A percentile compares a stretch with the other conserved stretches of the same genome.
Conservation (phyloP, 2,113 vertebrate species). For the Octodon degus region DNA sequence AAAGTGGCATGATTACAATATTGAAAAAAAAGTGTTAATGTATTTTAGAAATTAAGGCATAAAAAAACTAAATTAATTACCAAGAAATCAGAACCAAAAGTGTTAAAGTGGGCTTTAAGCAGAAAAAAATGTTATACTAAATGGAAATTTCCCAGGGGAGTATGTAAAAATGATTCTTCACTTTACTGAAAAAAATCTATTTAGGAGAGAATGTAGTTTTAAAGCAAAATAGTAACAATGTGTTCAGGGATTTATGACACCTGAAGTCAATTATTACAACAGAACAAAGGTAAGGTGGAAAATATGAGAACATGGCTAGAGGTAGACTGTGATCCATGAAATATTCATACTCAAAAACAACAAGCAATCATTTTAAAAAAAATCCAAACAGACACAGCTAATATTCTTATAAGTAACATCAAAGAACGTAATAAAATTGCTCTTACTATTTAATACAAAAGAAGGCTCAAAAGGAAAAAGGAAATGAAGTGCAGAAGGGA, state of each 20-base stretch:
- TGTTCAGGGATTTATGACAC: not conserved
- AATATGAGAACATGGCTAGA: not conserved
- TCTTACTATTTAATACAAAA: not conserved
- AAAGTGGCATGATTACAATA: not conserved
- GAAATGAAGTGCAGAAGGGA: too few relatives aligned
- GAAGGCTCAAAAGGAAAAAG: not conserved
- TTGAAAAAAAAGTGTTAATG: not conserved
- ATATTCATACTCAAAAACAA: not conserved
- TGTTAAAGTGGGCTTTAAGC: not conserved
- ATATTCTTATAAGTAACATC: not conserved
- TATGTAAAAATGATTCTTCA: not conserved
- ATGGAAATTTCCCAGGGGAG: not conserved
- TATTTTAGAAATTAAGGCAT: not conserved
- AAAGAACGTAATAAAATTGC: not conserved
- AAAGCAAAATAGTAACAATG: not conserved
- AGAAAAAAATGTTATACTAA: constrained; percentile 7
- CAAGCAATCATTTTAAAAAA: not conserved
- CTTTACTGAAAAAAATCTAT: not conserved
- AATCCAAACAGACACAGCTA: not conserved
- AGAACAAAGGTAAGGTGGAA: not conserved
- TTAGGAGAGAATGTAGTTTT: constrained; percentile 15
- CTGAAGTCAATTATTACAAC: not conserved
- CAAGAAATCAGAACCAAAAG: not conserved
- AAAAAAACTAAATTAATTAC: not conserved
- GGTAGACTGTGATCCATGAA: not conserved